Conservation (phyloP, 2,888 invertebrate species). For the Polymixis lichenea region DNA sequence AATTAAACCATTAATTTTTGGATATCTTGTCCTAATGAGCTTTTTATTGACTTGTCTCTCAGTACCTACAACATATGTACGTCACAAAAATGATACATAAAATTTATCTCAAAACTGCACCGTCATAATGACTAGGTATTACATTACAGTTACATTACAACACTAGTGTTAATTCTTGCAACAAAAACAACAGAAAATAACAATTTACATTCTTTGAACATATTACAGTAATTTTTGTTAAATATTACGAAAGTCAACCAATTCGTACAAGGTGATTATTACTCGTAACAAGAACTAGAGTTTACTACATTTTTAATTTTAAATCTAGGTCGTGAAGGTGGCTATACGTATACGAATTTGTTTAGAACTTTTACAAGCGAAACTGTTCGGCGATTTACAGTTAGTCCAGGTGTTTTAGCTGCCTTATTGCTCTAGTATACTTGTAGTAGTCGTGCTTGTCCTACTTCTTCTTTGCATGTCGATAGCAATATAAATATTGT, state of each 20-base stretch:
- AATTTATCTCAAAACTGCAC: constrained; percentile 2
- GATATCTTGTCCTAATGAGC: neutral
- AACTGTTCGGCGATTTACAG: constrained; percentile 14
- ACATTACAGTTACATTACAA: constrained; percentile 26
- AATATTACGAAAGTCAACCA: constrained; percentile 23
- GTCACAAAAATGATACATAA: constrained; percentile 17
- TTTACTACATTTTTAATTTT: constrained; percentile 24
- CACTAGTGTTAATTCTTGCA: constrained; percentile 14
- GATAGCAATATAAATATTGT: no score
- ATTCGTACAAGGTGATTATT: constrained; percentile 40
- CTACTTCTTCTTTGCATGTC: no score
- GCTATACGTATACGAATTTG: neutral
- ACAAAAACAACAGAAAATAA: constrained; percentile 12
- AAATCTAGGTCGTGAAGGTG: constrained; percentile 22
- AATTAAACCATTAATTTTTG: neutral
- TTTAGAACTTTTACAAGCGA: constrained; percentile 2
- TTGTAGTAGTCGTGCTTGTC: neutral
- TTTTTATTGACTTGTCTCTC: neutral
- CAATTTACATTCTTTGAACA: neutral
- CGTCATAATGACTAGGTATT: constrained; percentile 19
- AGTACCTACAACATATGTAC: neutral
- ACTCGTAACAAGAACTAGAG: constrained; percentile 16
- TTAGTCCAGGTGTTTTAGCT: neutral
- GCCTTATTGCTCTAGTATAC: neutral
- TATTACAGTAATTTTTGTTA: constrained; percentile 5